Conservation (phyloP, 2,888 invertebrate genomes). For the Dromius quadrimaculatus region DNA sequence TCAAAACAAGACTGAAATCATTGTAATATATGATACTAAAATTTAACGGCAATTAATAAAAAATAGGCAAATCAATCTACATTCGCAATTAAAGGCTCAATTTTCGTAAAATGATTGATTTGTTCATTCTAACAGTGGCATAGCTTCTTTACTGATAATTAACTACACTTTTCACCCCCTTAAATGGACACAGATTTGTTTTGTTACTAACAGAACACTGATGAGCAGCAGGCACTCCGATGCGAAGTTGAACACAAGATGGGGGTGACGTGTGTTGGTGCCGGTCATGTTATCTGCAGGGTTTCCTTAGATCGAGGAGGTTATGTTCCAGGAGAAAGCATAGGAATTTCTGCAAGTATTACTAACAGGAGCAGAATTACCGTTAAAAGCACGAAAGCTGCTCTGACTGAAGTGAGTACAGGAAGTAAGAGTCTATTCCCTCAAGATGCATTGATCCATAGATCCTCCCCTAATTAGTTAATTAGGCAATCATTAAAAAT, state of each 20-base stretch:
- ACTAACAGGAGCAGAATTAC: constrained; percentile 88
- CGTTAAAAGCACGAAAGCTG: constrained; percentile 87
- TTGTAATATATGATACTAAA: no score
- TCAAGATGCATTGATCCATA: not conserved
- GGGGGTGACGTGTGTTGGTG: constrained; percentile 89
- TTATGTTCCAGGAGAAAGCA: constrained; percentile 94
- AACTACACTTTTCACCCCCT: no score
- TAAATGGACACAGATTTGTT: constrained; percentile 22
- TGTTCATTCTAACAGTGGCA: constrained; percentile 1
- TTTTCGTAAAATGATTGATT: no score
- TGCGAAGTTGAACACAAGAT: constrained; percentile 92
- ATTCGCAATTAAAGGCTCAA: no score
- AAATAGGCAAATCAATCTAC: no score
- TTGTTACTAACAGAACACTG: constrained; percentile 61
- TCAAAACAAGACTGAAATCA: not conserved
- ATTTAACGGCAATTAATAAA: no score
- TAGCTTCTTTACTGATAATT: no score
- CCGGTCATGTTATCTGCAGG: constrained; percentile 87
- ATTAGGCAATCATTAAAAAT: no score
- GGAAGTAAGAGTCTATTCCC: not conserved
- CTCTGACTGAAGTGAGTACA: constrained; percentile 79
- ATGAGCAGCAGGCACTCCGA: constrained; percentile 84
- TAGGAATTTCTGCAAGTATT: constrained; percentile 86
- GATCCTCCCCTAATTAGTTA: no score
- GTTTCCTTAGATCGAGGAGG: constrained; percentile 92